A percentile compares a stretch with the other conserved stretches of the same genome.
Conservation (phyloP, 2,888 invertebrate species). For the Rhorus exstirpatorius region DNA sequence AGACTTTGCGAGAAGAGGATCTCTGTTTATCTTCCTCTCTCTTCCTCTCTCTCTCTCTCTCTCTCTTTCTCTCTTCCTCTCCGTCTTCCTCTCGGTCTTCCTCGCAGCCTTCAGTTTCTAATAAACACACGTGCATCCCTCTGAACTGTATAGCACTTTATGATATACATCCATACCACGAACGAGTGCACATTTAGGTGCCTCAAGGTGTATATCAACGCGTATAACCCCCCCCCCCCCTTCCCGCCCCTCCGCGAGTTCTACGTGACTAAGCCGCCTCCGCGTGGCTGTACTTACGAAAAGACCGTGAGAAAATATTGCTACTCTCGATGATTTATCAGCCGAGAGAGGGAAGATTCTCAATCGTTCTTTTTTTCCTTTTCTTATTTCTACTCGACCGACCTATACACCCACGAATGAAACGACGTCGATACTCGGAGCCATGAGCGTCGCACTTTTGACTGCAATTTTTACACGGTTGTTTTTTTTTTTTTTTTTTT, state of each 20-base stretch:
- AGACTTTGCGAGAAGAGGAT: constrained; percentile 29
- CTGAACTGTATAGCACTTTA: constrained; percentile 41
- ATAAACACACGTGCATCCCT: constrained; percentile 52
- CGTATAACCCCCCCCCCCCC: constrained; percentile 49
- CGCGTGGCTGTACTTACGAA: constrained; percentile 47
- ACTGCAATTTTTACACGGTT: background rate
- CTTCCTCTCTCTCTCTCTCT: constrained; percentile 22
- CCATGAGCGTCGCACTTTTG: background rate
- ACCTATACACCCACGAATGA: background rate
- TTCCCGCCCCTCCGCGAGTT: constrained; percentile 38
- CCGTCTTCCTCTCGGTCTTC: background rate
- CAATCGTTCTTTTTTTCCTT: constrained; percentile 29
- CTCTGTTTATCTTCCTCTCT: constrained; percentile 29
- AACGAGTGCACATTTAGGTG: constrained; percentile 16
- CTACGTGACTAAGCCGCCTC: constrained; percentile 71
- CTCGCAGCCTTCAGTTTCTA: constrained; percentile 55
- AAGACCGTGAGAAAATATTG: constrained; percentile 72
- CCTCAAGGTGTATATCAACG: constrained; percentile 7
- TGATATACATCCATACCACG: background rate
- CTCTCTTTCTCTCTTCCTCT: background rate
- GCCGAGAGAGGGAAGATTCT: constrained; percentile 35
- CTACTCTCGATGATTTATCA: constrained; percentile 65
- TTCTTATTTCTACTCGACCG: background rate
- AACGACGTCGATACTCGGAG: background rate
- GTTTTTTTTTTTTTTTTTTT: no score